These are phyloP conservation scores for Quadriops clusia DNA, from an alignment of 2,888 invertebrate genomes.

Conservation along the genomic window DNA sequence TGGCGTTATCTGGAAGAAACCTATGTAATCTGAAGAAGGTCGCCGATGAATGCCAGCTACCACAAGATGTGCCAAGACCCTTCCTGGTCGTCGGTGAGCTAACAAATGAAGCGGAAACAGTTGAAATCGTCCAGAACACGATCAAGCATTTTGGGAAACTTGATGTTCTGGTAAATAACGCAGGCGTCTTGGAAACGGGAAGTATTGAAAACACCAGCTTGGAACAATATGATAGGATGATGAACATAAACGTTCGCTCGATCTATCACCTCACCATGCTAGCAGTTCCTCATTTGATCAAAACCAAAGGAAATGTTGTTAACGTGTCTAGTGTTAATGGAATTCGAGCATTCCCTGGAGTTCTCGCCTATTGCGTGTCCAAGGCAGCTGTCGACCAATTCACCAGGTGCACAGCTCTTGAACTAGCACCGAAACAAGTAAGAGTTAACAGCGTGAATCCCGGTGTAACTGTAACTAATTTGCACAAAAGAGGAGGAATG, in stretches of 20 bases:
- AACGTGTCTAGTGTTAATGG: slow-evolving; percentile 95
- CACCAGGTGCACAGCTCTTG: slow-evolving; percentile 84
- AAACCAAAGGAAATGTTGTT: slow-evolving; percentile 80
- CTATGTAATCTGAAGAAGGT: slow-evolving; percentile 52
- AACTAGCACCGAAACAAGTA: slow-evolving; percentile 69
- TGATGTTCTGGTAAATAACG: slow-evolving; percentile 82
- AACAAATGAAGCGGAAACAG: slow-evolving; percentile 59
- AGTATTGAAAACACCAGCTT: slow-evolving; percentile 74
- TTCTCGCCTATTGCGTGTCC: slow-evolving; percentile 84
- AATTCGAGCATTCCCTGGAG: slow-evolving; percentile 77
- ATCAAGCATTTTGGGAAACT: slow-evolving; percentile 62
- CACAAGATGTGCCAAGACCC: slow-evolving; percentile 34
- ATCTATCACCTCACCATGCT: slow-evolving; percentile 75
- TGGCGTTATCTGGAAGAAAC: slow-evolving; percentile 65
- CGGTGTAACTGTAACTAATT: slow-evolving; percentile 79
- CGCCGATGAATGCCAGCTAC: slow-evolving; percentile 43
- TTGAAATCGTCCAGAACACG: slow-evolving; percentile 59
- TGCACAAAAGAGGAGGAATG: slow-evolving; percentile 81
- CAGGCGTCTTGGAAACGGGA: slow-evolving; percentile 73
- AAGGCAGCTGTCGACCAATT: slow-evolving; percentile 93
- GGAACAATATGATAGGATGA: slow-evolving; percentile 78
- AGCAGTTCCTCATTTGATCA: slow-evolving; percentile 74
- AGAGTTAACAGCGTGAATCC: slow-evolving; percentile 89
- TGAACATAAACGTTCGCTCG: slow-evolving; percentile 81
- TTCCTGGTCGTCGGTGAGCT: slow-evolving; percentile 58